Base-by-base conservation (phyloP, 2,797 vertebrate species). In the Mallotus villosus region DNA sequence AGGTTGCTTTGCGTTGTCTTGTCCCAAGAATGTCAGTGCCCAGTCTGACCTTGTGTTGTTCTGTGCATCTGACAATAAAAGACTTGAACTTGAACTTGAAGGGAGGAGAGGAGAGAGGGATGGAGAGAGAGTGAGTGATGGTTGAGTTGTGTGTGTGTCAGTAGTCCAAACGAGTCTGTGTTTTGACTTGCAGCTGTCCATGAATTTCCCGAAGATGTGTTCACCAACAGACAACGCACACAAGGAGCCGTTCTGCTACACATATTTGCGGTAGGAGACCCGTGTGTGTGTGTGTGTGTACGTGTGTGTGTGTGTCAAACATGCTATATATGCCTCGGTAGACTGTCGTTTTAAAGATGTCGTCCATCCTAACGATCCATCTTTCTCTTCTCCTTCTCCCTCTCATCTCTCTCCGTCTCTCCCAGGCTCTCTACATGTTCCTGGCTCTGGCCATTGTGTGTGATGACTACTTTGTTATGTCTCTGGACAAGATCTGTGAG, bases 401-500 rank as follows among this genome's bases (percentile, higher is more conserved):
- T 72, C 88, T 95, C 80, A 96, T 96, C 94, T 77, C 88, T 96
- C 22, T 65, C 6, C 34, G 17, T 67, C 27, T 22, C 53, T 58
- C 53, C 32, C 67, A 68, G 67, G 53, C 67, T 51, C 67, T 68
- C 53, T 68, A 68, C 55, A 63, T 71, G 67, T 46, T 68, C 21
- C 22, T 27, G 22, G 49, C 68, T 58, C 58, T 79, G 91, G 95
- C 95, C 78, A 94, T 96, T 41, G 93, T 96, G 63, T 96, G 95
- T 1, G 95, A 96, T 32, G 94, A 96, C 87, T 96, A 95, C 88
- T 96, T 96, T 79, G 95, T 96, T 73, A 95, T 93, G 0, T 95
- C 95, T 0, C 88, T 96, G 46, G 95, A 96, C 82, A 96, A 96
- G 88, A 95, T 96, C 78, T 96, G 95, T 75, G 94, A 96, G 94